These are phyloP conservation scores for Anthoptus insignis DNA, from an alignment of 2,888 invertebrate genomes.

Conservation along the genomic window DNA sequence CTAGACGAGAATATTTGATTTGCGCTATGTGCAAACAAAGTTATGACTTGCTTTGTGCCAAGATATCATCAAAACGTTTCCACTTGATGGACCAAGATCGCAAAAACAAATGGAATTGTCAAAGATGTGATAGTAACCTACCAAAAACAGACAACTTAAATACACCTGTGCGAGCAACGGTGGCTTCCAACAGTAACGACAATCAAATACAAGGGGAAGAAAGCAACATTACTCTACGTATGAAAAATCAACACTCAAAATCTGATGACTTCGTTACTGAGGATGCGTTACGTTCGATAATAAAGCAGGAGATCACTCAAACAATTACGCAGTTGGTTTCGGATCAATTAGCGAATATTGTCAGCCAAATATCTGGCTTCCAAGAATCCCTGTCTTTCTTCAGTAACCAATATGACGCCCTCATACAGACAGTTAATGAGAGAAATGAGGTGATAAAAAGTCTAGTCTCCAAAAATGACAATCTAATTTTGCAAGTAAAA, in stretches of 20 bases:
- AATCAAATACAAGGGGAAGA: background rate
- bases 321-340: slow-evolving; percentile 13
- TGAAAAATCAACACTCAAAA: slow-evolving; percentile 4
- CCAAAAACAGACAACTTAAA: slow-evolving; percentile 36
- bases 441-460: slow-evolving; percentile 38
- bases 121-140: slow-evolving; percentile 31
- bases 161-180: slow-evolving; percentile 33
- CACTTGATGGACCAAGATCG: slow-evolving; percentile 26
- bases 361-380: slow-evolving; percentile 21
- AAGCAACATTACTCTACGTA: background rate
- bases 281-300: slow-evolving; percentile 8
- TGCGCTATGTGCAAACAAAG: slow-evolving; percentile 18
- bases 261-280: slow-evolving; percentile 13
- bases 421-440: slow-evolving; percentile 14
- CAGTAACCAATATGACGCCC: slow-evolving; percentile 26
- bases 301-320: slow-evolving; percentile 18
- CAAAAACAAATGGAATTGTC: slow-evolving; percentile 36
- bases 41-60: slow-evolving; percentile 35
- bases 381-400: slow-evolving; percentile 23
- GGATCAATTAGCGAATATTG: slow-evolving; percentile 14
- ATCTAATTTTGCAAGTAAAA: slow-evolving; percentile 28
- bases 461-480: slow-evolving; percentile 40
- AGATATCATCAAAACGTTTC: slow-evolving; percentile 31
- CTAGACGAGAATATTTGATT: slow-evolving; percentile 23
- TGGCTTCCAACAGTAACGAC: no score